phyloP scores from a whole-genome alignment of 2,113 vertebrate species.

The Butorides virescens region DNA sequence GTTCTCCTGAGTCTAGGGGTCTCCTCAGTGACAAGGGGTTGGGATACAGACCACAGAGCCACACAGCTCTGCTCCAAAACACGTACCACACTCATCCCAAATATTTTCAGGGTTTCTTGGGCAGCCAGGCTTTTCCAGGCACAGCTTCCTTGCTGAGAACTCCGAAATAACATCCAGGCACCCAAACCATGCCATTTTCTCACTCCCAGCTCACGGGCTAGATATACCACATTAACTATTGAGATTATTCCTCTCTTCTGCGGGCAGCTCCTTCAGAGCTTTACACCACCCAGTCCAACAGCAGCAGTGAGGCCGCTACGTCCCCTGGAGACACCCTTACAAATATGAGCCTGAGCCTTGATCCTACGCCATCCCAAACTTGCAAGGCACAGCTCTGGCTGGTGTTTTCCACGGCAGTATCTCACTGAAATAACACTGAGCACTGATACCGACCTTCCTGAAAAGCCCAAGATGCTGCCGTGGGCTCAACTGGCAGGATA shows the following conservation, averaged over 20 bases:
- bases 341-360: neutral
- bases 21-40: slow-evolving; percentile 44
- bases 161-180: slow-evolving; percentile 14
- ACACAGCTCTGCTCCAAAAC: slow-evolving; percentile 42
- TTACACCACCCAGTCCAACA: neutral
- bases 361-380: neutral
- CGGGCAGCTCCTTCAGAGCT: neutral
- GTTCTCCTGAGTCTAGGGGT: neutral
- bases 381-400: neutral
- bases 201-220: neutral
- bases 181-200: neutral
- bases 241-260: neutral
- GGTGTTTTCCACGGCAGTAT: neutral
- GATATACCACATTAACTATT: neutral
- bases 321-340: neutral
- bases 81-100: slow-evolving; percentile 32
- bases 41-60: slow-evolving; percentile 52
- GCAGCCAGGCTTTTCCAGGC: slow-evolving; percentile 55
- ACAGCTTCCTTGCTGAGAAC: slow-evolving; percentile 26
- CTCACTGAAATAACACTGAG: neutral
- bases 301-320: neutral
- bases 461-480: neutral
- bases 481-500: neutral
- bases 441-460: neutral
- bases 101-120: slow-evolving; percentile 33